Conservation (phyloP, 2,797 vertebrate species). For the Pseudochromis fuscus region DNA sequence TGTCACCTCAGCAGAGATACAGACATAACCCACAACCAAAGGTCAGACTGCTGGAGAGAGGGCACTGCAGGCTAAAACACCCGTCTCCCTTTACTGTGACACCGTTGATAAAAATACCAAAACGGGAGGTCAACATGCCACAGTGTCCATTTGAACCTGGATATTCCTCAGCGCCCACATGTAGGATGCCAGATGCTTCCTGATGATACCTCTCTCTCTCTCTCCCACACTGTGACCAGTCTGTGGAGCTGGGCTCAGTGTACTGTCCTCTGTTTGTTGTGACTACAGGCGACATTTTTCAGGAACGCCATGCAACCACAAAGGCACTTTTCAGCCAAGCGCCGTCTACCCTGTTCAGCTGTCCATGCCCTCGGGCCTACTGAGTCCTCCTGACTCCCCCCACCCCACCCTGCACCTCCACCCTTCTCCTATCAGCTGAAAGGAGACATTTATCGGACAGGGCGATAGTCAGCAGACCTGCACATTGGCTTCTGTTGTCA, state of each 20-base stretch:
- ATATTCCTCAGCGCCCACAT: conserved; percentile 46
- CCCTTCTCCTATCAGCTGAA: conserved; percentile 65
- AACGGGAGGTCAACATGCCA: conserved; percentile 7
- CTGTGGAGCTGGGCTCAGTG: conserved; percentile 28
- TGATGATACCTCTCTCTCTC: conserved; percentile 51
- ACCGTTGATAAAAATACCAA: conserved; percentile 12
- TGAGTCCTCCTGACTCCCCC: conserved; percentile 64
- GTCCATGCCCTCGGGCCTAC: conserved; percentile 45
- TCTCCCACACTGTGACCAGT: conserved; percentile 44
- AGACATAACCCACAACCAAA: conserved; percentile 58
- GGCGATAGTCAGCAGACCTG: conserved; percentile 77
- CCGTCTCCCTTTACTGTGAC: conserved; percentile 5
- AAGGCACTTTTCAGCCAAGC: conserved; percentile 56
- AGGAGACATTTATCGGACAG: conserved; percentile 79
- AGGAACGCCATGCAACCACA: conserved; percentile 53
- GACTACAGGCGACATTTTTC: conserved; percentile 66
- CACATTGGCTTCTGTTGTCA: conserved; percentile 74
- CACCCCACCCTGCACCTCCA: conserved; percentile 10
- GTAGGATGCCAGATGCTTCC: conserved; percentile 79
- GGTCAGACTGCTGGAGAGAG: conserved; percentile 31
- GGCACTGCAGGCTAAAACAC: conserved; percentile 8
- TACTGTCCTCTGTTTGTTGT: conserved; percentile 71
- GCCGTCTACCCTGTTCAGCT: conserved; percentile 46
- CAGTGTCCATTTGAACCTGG: conserved; percentile 45
- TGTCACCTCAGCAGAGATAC: conserved; percentile 54